Conservation (phyloP, 2,888 invertebrate genomes). For the Drosophila quasianomalipes region DNA sequence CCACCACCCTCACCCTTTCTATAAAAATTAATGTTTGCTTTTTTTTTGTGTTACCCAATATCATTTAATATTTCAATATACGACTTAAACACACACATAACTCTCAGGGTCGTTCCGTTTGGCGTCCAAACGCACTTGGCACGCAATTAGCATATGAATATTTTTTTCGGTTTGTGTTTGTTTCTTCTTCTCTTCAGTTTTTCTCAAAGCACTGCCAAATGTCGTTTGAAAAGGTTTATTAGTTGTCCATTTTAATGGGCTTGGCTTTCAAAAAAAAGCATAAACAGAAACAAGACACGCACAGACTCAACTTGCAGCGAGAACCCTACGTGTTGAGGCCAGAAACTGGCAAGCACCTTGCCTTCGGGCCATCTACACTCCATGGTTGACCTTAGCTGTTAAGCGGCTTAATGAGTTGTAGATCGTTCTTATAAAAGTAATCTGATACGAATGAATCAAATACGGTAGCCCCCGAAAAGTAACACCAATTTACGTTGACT, state of each 20-base stretch:
- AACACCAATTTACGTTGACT: neutral
- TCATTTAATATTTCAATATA: conserved; percentile 49
- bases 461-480: neutral
- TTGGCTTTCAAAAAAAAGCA: conserved; percentile 15
- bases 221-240: conserved; percentile 66
- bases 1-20: neutral
- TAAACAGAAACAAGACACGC: conserved; percentile 16
- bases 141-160: conserved; percentile 74
- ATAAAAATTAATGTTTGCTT: conserved; percentile 9
- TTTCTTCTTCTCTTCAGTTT: conserved; percentile 3
- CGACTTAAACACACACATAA: conserved; percentile 7
- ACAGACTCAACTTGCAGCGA: conserved; percentile 1
- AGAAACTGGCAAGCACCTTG: conserved; percentile 37
- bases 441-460: conserved; percentile 13
- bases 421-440: conserved; percentile 41
- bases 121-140: conserved; percentile 63
- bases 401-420: conserved; percentile 44
- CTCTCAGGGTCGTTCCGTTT: conserved; percentile 68
- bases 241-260: conserved; percentile 45
- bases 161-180: conserved; percentile 18
- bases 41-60: conserved; percentile 46
- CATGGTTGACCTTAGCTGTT: conserved; percentile 39
- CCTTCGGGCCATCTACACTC: conserved; percentile 9
- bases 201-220: conserved; percentile 43
- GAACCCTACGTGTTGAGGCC: neutral